A percentile compares a stretch with the other conserved stretches of the same genome.
phyloP scores from a whole-genome alignment of 2,797 vertebrate species.

The Rhincodon typus region DNA sequence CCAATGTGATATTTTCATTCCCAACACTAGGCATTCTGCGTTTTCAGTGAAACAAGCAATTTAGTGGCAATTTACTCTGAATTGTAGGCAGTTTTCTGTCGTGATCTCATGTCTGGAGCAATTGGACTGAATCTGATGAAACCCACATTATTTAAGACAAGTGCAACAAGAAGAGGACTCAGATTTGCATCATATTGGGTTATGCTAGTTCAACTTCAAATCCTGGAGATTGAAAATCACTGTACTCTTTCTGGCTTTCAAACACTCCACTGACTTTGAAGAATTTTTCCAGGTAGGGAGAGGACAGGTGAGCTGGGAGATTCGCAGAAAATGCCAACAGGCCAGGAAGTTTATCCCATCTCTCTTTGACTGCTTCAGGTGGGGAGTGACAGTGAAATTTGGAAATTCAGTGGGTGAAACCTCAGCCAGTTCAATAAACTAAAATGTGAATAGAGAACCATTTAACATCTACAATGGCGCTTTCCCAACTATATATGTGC shows the following conservation, averaged over 20 bases:
- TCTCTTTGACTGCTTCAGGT: background rate
- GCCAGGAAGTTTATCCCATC: too few relatives aligned
- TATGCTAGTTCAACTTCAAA: background rate
- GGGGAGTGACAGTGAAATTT: background rate
- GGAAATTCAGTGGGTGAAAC: background rate
- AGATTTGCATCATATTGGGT: background rate
- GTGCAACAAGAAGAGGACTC: background rate
- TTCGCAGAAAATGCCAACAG: background rate
- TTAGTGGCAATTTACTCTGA: slow-evolving; percentile 1
- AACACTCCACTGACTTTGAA: background rate
- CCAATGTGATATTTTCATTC: background rate
- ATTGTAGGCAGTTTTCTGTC: background rate
- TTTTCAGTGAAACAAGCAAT: background rate
- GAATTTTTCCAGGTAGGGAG: background rate
- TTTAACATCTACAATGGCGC: background rate
- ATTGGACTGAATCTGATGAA: background rate
- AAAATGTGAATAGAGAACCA: background rate
- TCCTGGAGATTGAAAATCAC: background rate
- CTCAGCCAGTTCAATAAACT: background rate
- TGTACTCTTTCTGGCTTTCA: background rate
- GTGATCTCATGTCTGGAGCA: background rate
- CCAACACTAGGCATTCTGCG: background rate
- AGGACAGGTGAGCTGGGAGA: background rate
- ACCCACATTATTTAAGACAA: background rate
- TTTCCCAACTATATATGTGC: background rate